These are phyloP conservation scores for Neostethus bicornis DNA, from an alignment of 2,797 vertebrate species.

Conservation along the genomic window DNA sequence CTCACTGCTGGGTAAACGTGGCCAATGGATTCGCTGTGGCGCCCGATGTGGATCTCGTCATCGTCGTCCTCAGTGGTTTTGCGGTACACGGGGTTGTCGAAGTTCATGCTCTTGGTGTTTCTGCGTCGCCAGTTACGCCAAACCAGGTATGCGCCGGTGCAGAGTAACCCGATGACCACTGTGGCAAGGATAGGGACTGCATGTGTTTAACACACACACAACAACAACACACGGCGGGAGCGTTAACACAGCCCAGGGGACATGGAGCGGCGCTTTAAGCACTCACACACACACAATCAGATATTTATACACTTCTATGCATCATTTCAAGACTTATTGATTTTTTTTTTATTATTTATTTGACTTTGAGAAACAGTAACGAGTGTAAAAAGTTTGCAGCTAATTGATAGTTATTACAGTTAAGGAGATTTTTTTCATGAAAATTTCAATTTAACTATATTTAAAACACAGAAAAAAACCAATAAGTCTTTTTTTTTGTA, in stretches of 20 bases:
- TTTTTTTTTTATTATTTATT: conserved; percentile 23
- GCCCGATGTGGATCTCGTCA: conserved; percentile 95
- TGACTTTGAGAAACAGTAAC: background rate
- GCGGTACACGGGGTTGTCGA: conserved; percentile 98
- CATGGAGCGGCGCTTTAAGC: conserved; percentile 77
- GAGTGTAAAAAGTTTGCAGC: too few species aligned
- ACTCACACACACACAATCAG: conserved; percentile 52
- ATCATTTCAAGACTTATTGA: conserved; percentile 48
- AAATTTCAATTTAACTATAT: too few species aligned
- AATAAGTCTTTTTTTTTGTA: conserved; percentile 22
- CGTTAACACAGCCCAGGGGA: conserved; percentile 85
- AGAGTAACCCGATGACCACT: conserved; percentile 92
- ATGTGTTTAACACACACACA: conserved; percentile 86
- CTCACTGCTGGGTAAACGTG: conserved; percentile 98
- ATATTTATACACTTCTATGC: conserved; percentile 16
- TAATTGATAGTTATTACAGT: too few species aligned
- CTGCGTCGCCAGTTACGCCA: conserved; percentile 99
- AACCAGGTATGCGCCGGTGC: conserved; percentile 93
- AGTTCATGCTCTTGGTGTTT: conserved; percentile 99
- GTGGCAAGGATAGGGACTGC: conserved; percentile 87
- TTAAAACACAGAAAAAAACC: conserved; percentile 4
- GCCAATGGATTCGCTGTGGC: conserved; percentile 89
- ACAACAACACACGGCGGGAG: conserved; percentile 81
- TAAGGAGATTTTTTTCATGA: too few species aligned
- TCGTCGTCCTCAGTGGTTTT: conserved; percentile 95